These are phyloP conservation scores for Tenodera sinensis DNA, from an alignment of 2,888 invertebrate genomes.

Conservation along the genomic window DNA sequence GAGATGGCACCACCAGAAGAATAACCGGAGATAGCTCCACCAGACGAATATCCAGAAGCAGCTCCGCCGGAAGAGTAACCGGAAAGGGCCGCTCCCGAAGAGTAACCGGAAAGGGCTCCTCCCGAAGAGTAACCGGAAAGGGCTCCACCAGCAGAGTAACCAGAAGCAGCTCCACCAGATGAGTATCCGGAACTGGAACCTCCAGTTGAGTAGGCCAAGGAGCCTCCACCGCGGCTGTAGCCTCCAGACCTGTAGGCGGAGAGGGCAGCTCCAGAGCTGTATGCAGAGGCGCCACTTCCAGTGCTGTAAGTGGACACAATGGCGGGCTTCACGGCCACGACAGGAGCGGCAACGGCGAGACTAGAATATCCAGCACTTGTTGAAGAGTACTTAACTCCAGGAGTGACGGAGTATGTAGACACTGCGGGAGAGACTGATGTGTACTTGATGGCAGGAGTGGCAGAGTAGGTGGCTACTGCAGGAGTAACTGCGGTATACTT, in stretches of 20 bases:
- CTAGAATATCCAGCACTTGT: neutral
- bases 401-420: neutral
- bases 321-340: neutral
- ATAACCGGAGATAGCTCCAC: neutral
- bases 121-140: neutral
- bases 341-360: neutral
- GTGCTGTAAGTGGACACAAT: neutral
- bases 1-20: neutral
- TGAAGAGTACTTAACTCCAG: neutral
- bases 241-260: conserved; percentile 33
- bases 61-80: conserved; percentile 28
- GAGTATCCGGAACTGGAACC: conserved; percentile 30
- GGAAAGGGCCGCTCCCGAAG: neutral
- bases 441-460: conserved; percentile 2
- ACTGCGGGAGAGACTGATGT: neutral
- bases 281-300: neutral
- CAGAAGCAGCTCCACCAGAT: neutral
- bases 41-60: conserved; percentile 27
- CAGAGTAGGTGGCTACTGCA: neutral
- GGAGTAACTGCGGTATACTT: neutral
- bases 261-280: conserved; percentile 22
- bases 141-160: neutral
- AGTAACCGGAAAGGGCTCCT: neutral
- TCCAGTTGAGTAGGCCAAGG: conserved; percentile 28
- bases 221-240: conserved; percentile 31